phyloP scores from a whole-genome alignment of 2,797 vertebrate genomes.

The Pangasius larnaudii region DNA sequence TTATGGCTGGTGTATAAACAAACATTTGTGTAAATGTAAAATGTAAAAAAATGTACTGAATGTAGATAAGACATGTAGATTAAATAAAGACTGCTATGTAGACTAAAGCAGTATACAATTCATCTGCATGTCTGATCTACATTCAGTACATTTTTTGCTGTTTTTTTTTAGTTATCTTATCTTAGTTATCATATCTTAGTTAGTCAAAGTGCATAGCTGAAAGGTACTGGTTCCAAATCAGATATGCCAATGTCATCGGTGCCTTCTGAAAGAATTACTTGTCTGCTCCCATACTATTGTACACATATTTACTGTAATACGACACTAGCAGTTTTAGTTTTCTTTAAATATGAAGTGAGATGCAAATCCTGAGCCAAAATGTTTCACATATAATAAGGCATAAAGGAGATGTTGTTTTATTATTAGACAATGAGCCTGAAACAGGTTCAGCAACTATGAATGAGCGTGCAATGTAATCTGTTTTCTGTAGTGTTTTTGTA shows the following conservation, averaged over 20 bases:
- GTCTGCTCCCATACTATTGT: neutral
- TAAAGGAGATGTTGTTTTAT: slow-evolving; percentile 15
- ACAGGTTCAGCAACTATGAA: slow-evolving; percentile 32
- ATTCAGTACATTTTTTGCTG: no score
- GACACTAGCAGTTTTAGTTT: neutral
- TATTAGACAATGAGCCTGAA: slow-evolving; percentile 13
- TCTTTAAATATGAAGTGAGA: neutral
- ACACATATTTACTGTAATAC: neutral
- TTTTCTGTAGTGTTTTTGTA: neutral
- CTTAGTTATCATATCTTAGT: neutral
- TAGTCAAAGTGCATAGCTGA: neutral
- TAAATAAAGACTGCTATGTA: no score
- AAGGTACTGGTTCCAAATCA: neutral
- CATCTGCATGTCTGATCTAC: no score
- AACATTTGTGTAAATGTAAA: neutral
- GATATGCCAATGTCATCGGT: neutral
- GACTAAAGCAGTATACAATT: no score
- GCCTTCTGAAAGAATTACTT: neutral
- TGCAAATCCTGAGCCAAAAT: neutral
- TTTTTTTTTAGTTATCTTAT: neutral
- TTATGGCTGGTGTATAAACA: no score
- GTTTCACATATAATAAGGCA: neutral
- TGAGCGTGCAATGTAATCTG: neutral
- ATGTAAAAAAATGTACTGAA: neutral
- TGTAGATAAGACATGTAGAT: neutral